Conservation (phyloP, 1,140 invertebrate species). For the Neodiprion fabricii region DNA sequence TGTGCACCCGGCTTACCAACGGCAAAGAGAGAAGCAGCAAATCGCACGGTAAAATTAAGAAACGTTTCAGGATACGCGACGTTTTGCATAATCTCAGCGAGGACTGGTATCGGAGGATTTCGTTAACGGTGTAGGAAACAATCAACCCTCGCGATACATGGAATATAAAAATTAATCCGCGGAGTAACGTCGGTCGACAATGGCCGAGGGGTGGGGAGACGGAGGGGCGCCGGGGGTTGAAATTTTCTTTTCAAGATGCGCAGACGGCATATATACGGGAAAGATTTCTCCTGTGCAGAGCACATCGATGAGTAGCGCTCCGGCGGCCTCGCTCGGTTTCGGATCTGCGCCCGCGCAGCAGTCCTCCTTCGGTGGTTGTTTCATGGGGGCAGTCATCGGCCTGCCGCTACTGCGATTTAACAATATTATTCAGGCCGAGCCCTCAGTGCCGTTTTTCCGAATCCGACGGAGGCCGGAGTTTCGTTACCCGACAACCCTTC, state of each 20-base stretch:
- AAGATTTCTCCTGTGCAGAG: slow-evolving; percentile 7
- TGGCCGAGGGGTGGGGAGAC: too few relatives aligned
- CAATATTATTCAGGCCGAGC: slow-evolving; percentile 1
- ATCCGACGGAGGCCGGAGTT: neutral
- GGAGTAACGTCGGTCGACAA: too few relatives aligned
- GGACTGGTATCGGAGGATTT: too few relatives aligned
- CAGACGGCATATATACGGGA: neutral
- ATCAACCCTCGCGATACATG: too few relatives aligned
- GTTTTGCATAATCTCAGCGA: too few relatives aligned
- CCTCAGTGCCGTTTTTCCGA: neutral
- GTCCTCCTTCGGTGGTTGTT: neutral
- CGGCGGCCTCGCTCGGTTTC: neutral
- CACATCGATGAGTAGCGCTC: neutral
- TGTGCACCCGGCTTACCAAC: too few relatives aligned
- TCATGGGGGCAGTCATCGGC: slow-evolving; percentile 5
- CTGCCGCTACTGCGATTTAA: slow-evolving; percentile 6
- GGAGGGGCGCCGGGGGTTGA: neutral
- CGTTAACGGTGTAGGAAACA: too few relatives aligned
- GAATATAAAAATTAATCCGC: too few relatives aligned
- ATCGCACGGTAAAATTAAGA: too few relatives aligned
- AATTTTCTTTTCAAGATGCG: slow-evolving; percentile 3
- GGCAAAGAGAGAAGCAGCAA: too few relatives aligned
- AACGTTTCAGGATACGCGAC: too few relatives aligned
- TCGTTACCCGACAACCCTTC: neutral
- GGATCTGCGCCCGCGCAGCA: neutral